Evolutionary conservation across 2,113 vertebrate species (phyloP), one percentile per base, ranked within the genome.

Genomic region (Tursiops truncatus): DNA sequence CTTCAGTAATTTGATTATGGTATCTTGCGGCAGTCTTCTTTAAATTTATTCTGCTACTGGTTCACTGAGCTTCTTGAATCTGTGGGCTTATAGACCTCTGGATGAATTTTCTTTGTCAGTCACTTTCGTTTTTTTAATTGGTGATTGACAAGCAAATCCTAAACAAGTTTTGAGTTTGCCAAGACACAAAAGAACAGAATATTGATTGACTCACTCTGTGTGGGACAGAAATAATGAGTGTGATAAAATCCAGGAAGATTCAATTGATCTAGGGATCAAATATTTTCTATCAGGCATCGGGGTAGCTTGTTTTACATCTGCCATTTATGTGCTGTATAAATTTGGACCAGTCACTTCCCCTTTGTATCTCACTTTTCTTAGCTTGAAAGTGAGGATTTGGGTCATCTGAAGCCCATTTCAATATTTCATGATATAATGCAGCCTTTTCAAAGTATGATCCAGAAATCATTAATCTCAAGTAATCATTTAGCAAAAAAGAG

Each of bases 161-260:
- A 89, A 80, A 68, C n/a, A 81, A 67, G 31, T 86, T 70, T 95
- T 38, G 41, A 95, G 70, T 95, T 86, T 86, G 8, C 74, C n/a
- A 93, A 76, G 58, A 95, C 25, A 67, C 25, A 62, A 76, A 92
- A 84, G 38, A 68, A 25, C 18, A 74, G 41, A 76, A 67, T 76
- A 63, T 56, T 58, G 10, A 38, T 70, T 68, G 47, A 38, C 2
- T n/a, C 70, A 65, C 47, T 82, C 70, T 47, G 38, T 58, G 38
- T 94, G 91, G 36, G n/a, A 58, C 8, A 63, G 53, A 92, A 83
- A 53, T 3, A 62, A 71, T 20, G 38, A 65, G 33, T 81, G 81
- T 82, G 50, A 28, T 56, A 82, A 53, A 68, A 41, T 62, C 41
- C 28, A 68, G 33, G 67, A 74, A 53, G 23, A 86, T 50, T 87